These are phyloP conservation scores for Andrena marginata DNA, from an alignment of 2,888 invertebrate genomes.

Conservation along the genomic window DNA sequence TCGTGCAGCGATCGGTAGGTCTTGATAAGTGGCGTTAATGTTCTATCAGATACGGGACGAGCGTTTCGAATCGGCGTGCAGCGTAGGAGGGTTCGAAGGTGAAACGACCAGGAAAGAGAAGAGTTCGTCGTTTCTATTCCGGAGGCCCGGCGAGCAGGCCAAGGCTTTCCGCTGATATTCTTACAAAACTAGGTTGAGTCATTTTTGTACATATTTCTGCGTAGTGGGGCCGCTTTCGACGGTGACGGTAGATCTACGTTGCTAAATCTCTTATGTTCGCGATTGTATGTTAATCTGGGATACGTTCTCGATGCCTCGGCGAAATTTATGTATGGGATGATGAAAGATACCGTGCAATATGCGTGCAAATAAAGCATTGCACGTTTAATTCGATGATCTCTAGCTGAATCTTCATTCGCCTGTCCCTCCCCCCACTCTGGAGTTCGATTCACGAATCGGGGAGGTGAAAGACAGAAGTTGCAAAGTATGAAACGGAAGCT, in stretches of 20 bases:
- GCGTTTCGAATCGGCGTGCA: not conserved
- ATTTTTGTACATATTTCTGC: constrained; percentile 44
- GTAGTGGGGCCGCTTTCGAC: constrained; percentile 38
- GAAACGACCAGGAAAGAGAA: not conserved
- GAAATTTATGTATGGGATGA: not conserved
- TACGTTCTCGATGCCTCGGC: not conserved
- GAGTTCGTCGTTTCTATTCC: constrained; percentile 47
- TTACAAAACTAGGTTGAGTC: constrained; percentile 68
- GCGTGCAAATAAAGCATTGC: not conserved
- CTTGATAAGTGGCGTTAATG: not conserved
- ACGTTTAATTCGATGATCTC: not conserved
- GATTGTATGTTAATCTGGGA: constrained; percentile 57
- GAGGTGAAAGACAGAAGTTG: not conserved
- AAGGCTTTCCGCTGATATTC: constrained; percentile 50
- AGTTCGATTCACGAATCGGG: not conserved
- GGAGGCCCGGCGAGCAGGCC: constrained; percentile 31
- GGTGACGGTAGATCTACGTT: constrained; percentile 32
- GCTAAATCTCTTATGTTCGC: constrained; percentile 26
- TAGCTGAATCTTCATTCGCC: not conserved
- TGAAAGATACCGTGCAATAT: not conserved
- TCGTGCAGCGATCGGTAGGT: too few relatives aligned
- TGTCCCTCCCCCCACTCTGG: not conserved
- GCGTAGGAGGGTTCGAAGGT: not conserved
- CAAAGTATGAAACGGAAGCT: not conserved
- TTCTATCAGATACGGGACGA: constrained; percentile 15